A percentile compares a stretch with the other conserved stretches of the same genome.
Conservation (phyloP, 2,113 vertebrate genomes). For the Leuciscus idus region DNA sequence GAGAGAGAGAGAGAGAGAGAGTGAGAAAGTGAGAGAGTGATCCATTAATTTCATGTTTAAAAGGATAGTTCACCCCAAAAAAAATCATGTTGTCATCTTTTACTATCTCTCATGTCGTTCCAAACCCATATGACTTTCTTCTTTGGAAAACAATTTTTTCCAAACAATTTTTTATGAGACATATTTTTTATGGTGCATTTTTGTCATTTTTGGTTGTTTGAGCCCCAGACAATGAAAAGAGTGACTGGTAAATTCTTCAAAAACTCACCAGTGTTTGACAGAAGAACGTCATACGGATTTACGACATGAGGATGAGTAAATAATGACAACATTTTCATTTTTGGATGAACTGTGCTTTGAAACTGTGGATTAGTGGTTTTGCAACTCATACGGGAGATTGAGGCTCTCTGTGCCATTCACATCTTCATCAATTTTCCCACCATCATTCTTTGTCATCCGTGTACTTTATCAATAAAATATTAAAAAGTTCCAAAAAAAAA, state of each 20-base stretch:
- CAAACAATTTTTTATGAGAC: neutral
- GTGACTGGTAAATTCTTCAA: neutral
- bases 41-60: neutral
- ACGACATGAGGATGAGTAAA: neutral
- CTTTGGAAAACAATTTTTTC: neutral
- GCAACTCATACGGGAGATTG: neutral
- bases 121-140: neutral
- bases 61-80: neutral
- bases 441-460: neutral
- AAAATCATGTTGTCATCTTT: neutral
- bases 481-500: neutral
- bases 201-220: neutral
- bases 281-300: neutral
- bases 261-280: neutral
- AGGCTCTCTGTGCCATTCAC: no score
- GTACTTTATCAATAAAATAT: neutral
- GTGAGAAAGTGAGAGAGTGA: constrained; percentile 4
- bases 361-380: neutral
- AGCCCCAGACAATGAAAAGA: neutral
- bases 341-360: neutral
- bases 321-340: neutral
- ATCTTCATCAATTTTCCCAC: no score
- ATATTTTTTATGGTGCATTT: neutral
- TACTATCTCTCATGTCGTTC: neutral
- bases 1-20: neutral